phyloP scores from a whole-genome alignment of 2,113 vertebrate genomes.

The Heptranchias perlo region DNA sequence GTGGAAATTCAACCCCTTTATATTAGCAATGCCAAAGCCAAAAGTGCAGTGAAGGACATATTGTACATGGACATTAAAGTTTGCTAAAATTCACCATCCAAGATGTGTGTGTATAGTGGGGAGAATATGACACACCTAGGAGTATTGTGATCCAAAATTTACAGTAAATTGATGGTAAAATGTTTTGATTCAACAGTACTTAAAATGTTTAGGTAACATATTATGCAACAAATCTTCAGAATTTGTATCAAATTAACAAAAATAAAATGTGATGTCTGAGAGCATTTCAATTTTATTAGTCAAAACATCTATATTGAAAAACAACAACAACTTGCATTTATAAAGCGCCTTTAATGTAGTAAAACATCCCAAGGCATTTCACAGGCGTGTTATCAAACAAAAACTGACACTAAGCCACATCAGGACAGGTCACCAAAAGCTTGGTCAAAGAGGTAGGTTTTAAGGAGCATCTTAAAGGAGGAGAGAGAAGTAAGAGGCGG shows the following conservation, averaged over 20 bases:
- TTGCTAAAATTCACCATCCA: not conserved
- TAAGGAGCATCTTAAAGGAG: too few species aligned
- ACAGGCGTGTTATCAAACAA: too few species aligned
- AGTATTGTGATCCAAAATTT: not conserved
- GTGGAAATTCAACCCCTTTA: not conserved
- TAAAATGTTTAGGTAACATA: not conserved
- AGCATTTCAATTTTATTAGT: not conserved
- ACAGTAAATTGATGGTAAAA: not conserved
- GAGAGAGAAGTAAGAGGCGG: too few species aligned
- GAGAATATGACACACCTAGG: not conserved
- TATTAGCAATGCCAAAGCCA: not conserved
- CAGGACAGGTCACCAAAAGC: too few species aligned
- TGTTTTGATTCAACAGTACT: not conserved
- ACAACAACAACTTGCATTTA: too few species aligned
- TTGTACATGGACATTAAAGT: not conserved
- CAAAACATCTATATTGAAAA: not conserved
- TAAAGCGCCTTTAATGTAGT: too few species aligned
- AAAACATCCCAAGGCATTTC: too few species aligned
- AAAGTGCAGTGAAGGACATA: not conserved
- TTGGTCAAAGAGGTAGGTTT: too few species aligned
- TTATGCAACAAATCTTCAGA: not conserved
- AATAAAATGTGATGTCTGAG: not conserved
- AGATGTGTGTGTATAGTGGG: not conserved
- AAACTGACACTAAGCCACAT: too few species aligned
- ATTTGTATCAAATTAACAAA: not conserved